phyloP scores from a whole-genome alignment of 2,113 vertebrate genomes.

The Climacteris rufus region DNA sequence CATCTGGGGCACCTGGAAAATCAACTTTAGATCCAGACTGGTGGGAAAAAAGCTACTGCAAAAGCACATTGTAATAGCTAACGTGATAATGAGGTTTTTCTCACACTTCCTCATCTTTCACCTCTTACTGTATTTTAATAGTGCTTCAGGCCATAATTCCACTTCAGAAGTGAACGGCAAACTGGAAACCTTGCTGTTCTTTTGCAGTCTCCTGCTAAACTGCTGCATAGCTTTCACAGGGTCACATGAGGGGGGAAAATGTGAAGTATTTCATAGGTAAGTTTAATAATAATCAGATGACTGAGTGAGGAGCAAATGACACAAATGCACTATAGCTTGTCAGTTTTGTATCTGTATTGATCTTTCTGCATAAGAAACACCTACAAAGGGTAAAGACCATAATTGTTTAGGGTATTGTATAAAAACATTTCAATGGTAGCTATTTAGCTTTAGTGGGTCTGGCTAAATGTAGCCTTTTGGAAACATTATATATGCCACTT shows the following conservation, averaged over 20 bases:
- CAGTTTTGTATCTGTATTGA: background rate
- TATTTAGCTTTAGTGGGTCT: background rate
- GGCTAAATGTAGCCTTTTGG: background rate
- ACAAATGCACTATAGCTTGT: background rate
- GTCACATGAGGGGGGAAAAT: background rate
- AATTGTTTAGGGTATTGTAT: background rate
- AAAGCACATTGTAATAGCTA: background rate
- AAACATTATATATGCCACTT: background rate
- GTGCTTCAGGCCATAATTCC: background rate
- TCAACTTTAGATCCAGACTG: background rate
- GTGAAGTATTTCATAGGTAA: background rate
- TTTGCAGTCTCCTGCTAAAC: background rate
- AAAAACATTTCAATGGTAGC: background rate
- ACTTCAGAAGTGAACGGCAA: background rate
- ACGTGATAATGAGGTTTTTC: background rate
- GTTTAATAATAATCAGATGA: background rate
- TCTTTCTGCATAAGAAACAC: background rate
- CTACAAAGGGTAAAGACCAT: background rate
- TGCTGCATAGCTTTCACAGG: background rate
- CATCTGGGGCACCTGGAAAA: background rate
- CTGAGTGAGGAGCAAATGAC: background rate
- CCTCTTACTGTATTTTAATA: background rate
- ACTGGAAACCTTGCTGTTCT: background rate
- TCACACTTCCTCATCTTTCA: conserved; percentile 8
- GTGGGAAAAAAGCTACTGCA: background rate